A percentile compares a stretch with the other conserved stretches of the same genome.
These are phyloP conservation scores for Cathartes aura DNA, from an alignment of 2,113 vertebrate genomes.

Conservation along the genomic window DNA sequence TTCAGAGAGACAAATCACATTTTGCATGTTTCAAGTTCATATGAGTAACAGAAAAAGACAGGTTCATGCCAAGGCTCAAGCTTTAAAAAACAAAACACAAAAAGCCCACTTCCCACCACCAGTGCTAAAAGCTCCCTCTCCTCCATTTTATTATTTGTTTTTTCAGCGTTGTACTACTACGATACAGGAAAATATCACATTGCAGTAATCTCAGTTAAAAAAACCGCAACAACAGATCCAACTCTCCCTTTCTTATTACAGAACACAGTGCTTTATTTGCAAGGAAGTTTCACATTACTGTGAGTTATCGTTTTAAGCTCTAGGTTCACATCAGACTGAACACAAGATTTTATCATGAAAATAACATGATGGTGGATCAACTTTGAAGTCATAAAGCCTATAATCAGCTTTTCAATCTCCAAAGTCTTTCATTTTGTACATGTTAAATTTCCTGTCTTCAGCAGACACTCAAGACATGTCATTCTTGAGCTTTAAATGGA, in stretches of 20 bases:
- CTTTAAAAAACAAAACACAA: background rate
- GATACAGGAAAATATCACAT: background rate
- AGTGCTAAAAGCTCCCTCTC: background rate
- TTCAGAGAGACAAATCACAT: background rate
- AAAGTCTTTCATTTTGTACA: background rate
- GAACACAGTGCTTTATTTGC: background rate
- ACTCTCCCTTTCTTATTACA: background rate
- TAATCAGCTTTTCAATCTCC: background rate
- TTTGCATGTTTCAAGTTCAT: background rate
- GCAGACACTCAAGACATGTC: fast-evolving
- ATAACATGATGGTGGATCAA: background rate
- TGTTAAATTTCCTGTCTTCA: background rate
- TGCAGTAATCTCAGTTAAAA: background rate
- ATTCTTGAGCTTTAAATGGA: background rate
- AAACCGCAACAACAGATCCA: background rate
- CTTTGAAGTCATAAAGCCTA: background rate
- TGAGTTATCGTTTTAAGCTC: background rate
- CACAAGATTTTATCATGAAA: background rate
- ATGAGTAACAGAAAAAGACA: background rate
- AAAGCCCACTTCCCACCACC: background rate
- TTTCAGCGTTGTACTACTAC: background rate
- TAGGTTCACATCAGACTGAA: background rate
- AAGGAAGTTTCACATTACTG: background rate
- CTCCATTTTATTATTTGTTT: background rate
- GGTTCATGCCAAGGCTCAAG: background rate